Evolutionary conservation across 2,113 vertebrate species (phyloP).

Genomic region (Lethenteron reissneri): DNA sequence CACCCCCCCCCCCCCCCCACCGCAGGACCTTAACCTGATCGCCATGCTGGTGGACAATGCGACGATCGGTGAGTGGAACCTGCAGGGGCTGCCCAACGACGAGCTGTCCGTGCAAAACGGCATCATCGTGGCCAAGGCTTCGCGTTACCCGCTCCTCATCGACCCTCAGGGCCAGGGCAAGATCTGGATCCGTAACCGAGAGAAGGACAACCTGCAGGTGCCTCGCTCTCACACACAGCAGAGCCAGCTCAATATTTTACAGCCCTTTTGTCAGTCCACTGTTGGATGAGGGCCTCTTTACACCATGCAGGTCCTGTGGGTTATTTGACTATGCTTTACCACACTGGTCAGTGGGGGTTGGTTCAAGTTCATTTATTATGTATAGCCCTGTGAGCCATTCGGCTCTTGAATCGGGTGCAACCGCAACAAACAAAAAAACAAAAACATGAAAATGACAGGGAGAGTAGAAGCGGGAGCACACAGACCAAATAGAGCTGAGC

Average conservation of each 20-base stretch:
- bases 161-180: constrained; percentile 59
- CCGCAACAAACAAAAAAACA: too few species aligned
- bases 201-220: constrained; percentile 40
- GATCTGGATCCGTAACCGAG: constrained; percentile 47
- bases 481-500: too few species aligned
- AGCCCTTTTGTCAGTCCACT: background rate
- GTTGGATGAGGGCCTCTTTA: background rate
- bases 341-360: background rate
- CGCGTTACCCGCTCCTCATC: constrained; percentile 44
- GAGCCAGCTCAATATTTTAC: background rate
- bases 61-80: constrained; percentile 42
- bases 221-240: background rate
- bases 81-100: constrained; percentile 45
- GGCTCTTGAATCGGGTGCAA: background rate
- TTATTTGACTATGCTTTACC: background rate
- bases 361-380: background rate
- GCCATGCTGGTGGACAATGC: constrained; percentile 38
- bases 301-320: background rate
- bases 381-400: background rate
- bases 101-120: constrained; percentile 55
- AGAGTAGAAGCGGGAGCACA: too few species aligned
- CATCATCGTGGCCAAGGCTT: constrained; percentile 45
- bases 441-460: too few species aligned
- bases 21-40: constrained; percentile 36
- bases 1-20: too few species aligned